phyloP scores from a whole-genome alignment of 2,113 vertebrate species.

The Bos javanicus region DNA sequence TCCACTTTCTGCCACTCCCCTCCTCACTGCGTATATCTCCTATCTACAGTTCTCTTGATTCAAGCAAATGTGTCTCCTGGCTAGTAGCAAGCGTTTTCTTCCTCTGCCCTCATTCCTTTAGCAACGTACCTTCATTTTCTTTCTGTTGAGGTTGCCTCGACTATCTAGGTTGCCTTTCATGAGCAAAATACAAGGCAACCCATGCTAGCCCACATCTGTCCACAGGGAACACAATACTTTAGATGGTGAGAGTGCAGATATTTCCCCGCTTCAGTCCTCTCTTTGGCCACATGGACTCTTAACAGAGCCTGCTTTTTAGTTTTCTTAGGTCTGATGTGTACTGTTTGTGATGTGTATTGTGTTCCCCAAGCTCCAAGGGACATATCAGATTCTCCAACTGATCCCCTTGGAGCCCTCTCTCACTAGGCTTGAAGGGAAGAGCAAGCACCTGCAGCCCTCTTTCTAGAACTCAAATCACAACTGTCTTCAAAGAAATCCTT shows the following conservation, averaged over 20 bases:
- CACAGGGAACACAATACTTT: background rate
- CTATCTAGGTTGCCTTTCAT: background rate
- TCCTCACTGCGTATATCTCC: background rate
- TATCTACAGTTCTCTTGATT: background rate
- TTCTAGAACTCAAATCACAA: background rate
- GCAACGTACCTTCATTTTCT: background rate
- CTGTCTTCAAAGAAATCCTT: background rate
- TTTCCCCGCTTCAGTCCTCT: background rate
- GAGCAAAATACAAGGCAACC: background rate
- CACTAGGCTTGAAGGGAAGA: background rate
- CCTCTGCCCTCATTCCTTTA: background rate
- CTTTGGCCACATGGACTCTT: background rate
- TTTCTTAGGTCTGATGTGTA: background rate
- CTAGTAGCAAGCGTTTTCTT: background rate
- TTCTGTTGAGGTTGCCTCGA: background rate
- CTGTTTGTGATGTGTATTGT: background rate
- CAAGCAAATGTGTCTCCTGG: background rate
- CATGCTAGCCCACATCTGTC: background rate
- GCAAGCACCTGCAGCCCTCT: background rate
- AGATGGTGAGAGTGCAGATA: background rate
- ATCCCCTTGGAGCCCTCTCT: background rate
- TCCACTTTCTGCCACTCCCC: background rate
- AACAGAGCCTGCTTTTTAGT: background rate
- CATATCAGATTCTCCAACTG: background rate
- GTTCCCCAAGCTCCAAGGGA: background rate